phyloP scores from a whole-genome alignment of 2,797 vertebrate species.

The Vireo griseus region DNA sequence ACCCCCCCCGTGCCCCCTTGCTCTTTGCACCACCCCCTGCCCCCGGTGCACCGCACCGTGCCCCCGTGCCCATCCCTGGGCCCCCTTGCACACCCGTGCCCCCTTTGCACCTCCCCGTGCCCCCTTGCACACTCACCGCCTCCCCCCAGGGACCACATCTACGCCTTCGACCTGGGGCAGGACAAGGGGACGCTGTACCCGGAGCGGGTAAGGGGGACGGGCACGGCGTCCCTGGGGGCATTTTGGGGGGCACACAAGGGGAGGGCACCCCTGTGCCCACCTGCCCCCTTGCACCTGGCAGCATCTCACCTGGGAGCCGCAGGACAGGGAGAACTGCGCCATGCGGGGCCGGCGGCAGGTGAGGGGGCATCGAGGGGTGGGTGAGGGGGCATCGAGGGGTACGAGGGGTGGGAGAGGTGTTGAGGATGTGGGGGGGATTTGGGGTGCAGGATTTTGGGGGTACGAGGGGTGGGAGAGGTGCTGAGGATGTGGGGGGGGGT shows the following conservation, averaged over 20 bases:
- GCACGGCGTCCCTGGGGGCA: neutral
- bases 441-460: no score
- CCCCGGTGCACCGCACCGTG: no score
- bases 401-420: no score
- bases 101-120: neutral
- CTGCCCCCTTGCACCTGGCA: neutral
- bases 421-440: no score
- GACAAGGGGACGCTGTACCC: constrained; percentile 83
- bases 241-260: rapidly evolving
- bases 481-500: no score
- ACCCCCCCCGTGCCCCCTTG: neutral
- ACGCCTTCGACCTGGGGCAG: constrained; percentile 84
- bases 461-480: no score
- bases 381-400: no score
- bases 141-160: constrained; percentile 87
- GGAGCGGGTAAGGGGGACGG: constrained; percentile 75
- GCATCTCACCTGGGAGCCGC: constrained; percentile 73
- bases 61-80: neutral
- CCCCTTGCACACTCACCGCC: neutral
- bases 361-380: neutral
- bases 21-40: neutral
- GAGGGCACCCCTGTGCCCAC: neutral
- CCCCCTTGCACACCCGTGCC: neutral
- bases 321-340: constrained; percentile 71
- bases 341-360: constrained; percentile 72